Evolutionary conservation across 2,888 invertebrate species (phyloP), one percentile per base, ranked within the genome.

Genomic region (Aplocera efformata): DNA sequence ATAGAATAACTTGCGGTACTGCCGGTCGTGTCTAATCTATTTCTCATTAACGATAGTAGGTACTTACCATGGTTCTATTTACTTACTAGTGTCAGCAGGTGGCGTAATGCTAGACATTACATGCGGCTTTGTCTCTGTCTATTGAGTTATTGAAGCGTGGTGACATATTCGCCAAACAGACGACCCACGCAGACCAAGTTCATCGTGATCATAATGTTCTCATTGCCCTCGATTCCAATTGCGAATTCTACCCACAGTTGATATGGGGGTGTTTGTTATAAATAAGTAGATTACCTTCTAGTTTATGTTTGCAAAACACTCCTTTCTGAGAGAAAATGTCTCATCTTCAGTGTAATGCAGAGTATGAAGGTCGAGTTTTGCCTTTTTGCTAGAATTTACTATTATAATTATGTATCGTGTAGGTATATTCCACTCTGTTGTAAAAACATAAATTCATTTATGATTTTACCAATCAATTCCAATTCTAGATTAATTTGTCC

Each of bases 191-290:
- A 48, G 39, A 46, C 46, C 44, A 49, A 57, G 47, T 55, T 56
- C 56, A 56, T 62, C 62, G 59, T 56, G 57, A n/a, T n/a, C n/a
- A 17, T 17, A 63, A 66, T 65, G 60, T 59, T 67, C 65, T 62
- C 56, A 61, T 67, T 77, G 70, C 72, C 75, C 71, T 72, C 60
- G 65, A 10, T 41, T 46, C 46, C 54, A 60, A 64, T 67, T 61
- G 64, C 59, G 47, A 53, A 54, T 59, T 47, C 63, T 59, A 54
- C 66, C 68, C 64, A 69, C 72, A 36, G 31, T 25, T 43, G 28
- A 44, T 36, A 44, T 34, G 10, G 27, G 29, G 28, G 9, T 9
- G 21, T 36, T 35, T n/a, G 9, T 23, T 22, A 9, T 22, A 3
- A 7, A 20, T 8, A 32, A 28, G 6, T 28, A 10, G 11, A 10